Conservation (phyloP, 2,888 invertebrate species). For the Heliconius aoede region DNA sequence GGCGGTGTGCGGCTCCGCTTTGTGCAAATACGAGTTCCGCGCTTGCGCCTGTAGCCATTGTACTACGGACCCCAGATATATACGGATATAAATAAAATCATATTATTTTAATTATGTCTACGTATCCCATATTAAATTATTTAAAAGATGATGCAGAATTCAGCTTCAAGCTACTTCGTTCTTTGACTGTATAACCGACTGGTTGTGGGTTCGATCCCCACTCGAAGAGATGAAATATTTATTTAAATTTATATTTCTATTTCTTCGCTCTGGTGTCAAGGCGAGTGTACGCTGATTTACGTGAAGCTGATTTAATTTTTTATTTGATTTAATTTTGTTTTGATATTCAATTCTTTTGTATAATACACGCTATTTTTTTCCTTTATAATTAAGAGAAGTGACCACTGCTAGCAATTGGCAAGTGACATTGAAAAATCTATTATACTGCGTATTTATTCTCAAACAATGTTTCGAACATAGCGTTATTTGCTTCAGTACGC, state of each 20-base stretch:
- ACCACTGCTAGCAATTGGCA: neutral
- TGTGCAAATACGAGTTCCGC: constrained; percentile 71
- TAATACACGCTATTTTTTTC: neutral
- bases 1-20: constrained; percentile 70
- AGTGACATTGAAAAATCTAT: constrained; percentile 6
- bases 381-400: neutral
- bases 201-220: too few relatives aligned
- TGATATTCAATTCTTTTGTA: neutral
- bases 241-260: too few relatives aligned
- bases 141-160: neutral
- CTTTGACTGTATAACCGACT: too few relatives aligned
- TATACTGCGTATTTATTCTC: neutral
- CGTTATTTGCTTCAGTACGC: constrained; percentile 72
- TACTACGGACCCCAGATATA: constrained; percentile 45
- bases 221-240: too few relatives aligned
- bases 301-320: too few relatives aligned
- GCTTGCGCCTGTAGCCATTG: constrained; percentile 55
- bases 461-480: constrained; percentile 57
- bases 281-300: too few relatives aligned
- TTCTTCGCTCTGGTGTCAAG: too few relatives aligned
- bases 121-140: neutral
- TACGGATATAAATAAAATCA: neutral
- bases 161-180: too few relatives aligned
- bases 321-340: too few relatives aligned
- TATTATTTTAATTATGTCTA: neutral